Evolutionary conservation across 2,797 vertebrate genomes (phyloP).

Genomic region (Ambastaia sidthimunki): DNA sequence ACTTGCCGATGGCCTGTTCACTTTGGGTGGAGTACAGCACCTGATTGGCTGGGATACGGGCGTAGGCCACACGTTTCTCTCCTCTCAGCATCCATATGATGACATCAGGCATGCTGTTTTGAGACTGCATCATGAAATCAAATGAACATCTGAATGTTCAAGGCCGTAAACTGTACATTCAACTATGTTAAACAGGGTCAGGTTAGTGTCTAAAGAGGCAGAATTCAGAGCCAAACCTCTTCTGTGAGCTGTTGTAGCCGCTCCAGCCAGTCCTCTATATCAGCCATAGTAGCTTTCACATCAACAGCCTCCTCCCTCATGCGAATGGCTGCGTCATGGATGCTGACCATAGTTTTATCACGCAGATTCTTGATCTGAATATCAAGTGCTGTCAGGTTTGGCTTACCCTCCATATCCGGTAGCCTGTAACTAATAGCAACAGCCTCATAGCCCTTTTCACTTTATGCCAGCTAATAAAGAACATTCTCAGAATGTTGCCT

Average conservation of each 20-base stretch:
- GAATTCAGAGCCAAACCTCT: conserved; percentile 77
- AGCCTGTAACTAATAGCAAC: conserved; percentile 71
- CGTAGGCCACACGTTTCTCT: conserved; percentile 91
- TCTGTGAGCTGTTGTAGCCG: conserved; percentile 85
- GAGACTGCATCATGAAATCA: conserved; percentile 77
- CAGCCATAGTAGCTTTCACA: conserved; percentile 81
- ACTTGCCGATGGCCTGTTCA: conserved; percentile 85
- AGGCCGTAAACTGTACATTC: not conserved
- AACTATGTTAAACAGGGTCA: not conserved
- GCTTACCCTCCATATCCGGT: conserved; percentile 82
- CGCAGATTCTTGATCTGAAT: conserved; percentile 90
- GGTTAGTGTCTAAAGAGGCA: not conserved
- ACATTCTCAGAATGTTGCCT: too few species aligned
- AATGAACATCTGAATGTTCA: not conserved
- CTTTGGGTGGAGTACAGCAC: conserved; percentile 88
- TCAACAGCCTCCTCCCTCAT: conserved; percentile 85
- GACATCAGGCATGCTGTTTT: conserved; percentile 96
- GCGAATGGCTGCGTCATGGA: conserved; percentile 80
- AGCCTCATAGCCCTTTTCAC: not conserved
- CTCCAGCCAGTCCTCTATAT: conserved; percentile 91
- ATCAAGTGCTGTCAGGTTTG: conserved; percentile 90
- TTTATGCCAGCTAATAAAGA: not conserved
- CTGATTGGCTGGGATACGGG: conserved; percentile 89
- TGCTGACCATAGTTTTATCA: conserved; percentile 75
- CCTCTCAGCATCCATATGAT: conserved; percentile 98